Conservation (phyloP, 2,113 vertebrate species). For the Apodemus speciosus region DNA sequence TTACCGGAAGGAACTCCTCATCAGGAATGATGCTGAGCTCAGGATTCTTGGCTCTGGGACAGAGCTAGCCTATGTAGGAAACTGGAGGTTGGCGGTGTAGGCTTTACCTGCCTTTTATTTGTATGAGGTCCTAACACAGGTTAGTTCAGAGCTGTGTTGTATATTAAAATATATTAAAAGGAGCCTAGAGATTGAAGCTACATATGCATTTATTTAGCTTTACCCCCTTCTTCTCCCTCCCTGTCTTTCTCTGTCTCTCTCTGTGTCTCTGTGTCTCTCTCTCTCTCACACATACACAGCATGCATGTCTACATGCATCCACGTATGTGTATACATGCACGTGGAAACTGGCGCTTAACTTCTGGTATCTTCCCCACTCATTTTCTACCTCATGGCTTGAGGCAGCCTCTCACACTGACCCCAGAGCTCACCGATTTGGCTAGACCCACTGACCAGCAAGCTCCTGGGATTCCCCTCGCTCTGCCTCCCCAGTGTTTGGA, state of each 20-base stretch:
- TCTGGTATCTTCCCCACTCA: background rate
- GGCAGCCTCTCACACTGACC: background rate
- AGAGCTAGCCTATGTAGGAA: background rate
- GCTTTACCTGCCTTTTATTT: constrained; percentile 3
- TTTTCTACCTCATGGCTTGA: background rate
- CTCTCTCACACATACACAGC: background rate
- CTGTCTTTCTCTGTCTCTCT: no score
- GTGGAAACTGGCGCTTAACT: background rate
- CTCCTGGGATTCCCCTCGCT: background rate
- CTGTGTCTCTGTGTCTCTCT: no score
- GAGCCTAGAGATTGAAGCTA: constrained; percentile 42
- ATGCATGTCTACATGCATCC: background rate
- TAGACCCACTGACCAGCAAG: no score
- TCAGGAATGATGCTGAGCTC: background rate
- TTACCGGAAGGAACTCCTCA: background rate
- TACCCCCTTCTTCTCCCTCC: background rate
- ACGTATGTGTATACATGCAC: no score
- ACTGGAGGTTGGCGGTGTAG: background rate
- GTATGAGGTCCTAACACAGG: constrained; percentile 2
- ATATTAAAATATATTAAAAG: background rate
- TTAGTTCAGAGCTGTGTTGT: constrained; percentile 1
- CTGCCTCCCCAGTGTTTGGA: background rate
- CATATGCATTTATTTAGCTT: constrained; percentile 6
- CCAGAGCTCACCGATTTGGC: background rate
- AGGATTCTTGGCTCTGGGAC: background rate